Evolutionary conservation across 2,797 vertebrate species (phyloP), one percentile per base, ranked within the genome.

Genomic region (Borostomias antarcticus): DNA sequence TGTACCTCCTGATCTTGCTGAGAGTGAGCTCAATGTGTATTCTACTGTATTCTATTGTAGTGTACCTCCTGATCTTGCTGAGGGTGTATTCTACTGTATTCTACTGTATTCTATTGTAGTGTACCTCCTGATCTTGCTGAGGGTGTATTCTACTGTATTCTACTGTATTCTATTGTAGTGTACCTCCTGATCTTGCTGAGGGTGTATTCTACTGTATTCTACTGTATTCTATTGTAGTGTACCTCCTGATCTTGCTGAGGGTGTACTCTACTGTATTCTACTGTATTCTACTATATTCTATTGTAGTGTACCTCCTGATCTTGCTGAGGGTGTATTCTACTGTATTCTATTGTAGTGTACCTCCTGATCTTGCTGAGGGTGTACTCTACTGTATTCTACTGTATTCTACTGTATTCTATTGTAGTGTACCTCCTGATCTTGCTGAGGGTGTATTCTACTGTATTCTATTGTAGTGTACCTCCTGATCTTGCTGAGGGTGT

Each of bases 291-390:
- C 25, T 35, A n/a, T n/a, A n/a, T n/a, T n/a, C n/a, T n/a, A n/a
- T n/a, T n/a, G n/a, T n/a, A n/a, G n/a, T n/a, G 45, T 57, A 13
- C 5, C 43, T 60, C 35, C 40, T 45, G 40, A 45, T 45, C 40
- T 45, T 45, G 40, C 40, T 45, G 40, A 45, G n/a, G n/a, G n/a
- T n/a, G n/a, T n/a, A n/a, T n/a, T n/a, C n/a, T n/a, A n/a, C 53
- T 3, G 29, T 2, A 8, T 26, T 21, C 11, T 1, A 5, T 25
- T 25, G 21, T 17, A 9, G 19, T 35, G 45, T 57, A 13, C 5
- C 43, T 60, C 35, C 40, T 45, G 40, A 45, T 45, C 40, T 45
- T 45, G 40, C 40, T 45, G 40, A 45, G n/a, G n/a, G n/a, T n/a
- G n/a, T n/a, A n/a, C n/a, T n/a, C n/a, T n/a, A n/a, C n/a, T n/a